Conservation (phyloP, 2,797 vertebrate species). For the Typhlichthys subterraneus region DNA sequence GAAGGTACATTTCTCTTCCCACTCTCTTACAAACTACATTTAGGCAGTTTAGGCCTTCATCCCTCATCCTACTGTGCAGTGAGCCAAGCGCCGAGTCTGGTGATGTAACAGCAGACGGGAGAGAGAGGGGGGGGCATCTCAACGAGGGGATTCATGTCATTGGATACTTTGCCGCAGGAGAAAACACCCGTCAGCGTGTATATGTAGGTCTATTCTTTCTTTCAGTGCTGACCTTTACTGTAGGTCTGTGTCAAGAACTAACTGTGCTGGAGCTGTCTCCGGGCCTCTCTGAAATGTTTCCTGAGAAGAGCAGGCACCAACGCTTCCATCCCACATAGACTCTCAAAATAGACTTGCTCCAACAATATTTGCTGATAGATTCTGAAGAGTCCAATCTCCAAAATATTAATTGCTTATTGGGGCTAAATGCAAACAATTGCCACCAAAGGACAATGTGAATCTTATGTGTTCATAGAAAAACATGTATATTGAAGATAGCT, state of each 20-base stretch:
- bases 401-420: too few relatives aligned
- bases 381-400: too few relatives aligned
- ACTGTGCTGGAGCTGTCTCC: too few relatives aligned
- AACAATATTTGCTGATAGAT: too few relatives aligned
- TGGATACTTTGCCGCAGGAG: slow-evolving; percentile 32
- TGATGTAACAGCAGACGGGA: slow-evolving; percentile 66
- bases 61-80: slow-evolving; percentile 52
- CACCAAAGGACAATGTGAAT: too few relatives aligned
- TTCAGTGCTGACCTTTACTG: background rate
- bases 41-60: background rate
- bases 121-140: slow-evolving; percentile 45
- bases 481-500: too few relatives aligned
- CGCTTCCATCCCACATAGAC: too few relatives aligned
- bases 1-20: background rate
- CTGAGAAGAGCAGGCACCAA: too few relatives aligned
- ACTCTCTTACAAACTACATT: background rate
- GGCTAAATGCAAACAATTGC: too few relatives aligned
- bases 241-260: background rate
- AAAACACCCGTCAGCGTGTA: slow-evolving; percentile 35
- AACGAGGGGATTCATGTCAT: slow-evolving; percentile 42
- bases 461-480: too few relatives aligned
- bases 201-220: background rate
- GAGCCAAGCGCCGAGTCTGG: slow-evolving; percentile 62
- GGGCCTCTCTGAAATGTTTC: too few relatives aligned
- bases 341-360: too few relatives aligned